Evolutionary conservation across 2,797 vertebrate genomes (phyloP).

Genomic region (Sebastes ruberrimus): DNA sequence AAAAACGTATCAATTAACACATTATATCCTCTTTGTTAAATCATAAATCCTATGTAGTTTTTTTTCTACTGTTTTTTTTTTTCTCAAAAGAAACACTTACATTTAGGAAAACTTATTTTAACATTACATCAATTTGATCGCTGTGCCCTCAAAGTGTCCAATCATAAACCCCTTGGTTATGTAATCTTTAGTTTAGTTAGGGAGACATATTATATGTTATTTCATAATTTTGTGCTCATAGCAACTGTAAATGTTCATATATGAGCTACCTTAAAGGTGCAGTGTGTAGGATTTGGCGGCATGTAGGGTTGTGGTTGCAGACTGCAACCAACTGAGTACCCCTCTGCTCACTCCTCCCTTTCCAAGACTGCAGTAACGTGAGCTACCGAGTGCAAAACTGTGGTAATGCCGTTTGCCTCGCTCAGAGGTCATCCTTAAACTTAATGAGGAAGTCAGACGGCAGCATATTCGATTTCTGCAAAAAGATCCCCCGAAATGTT

Average conservation of each 20-base stretch:
- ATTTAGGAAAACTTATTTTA: fast-evolving
- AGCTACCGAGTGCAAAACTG: background rate
- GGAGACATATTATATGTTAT: background rate
- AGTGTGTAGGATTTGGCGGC: background rate
- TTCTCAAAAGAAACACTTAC: background rate
- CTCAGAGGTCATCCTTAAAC: background rate
- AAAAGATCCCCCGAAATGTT: background rate
- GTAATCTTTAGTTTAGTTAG: background rate
- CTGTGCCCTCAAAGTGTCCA: background rate
- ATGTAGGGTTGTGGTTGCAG: too few relatives aligned
- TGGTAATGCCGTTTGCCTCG: background rate
- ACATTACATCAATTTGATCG: background rate
- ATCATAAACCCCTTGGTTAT: too few relatives aligned
- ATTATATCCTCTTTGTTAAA: background rate
- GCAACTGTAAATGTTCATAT: background rate
- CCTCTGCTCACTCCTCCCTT: too few relatives aligned
- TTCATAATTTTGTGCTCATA: background rate
- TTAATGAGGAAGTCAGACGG: background rate
- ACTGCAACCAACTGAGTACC: too few relatives aligned
- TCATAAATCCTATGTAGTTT: background rate
- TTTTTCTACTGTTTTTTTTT: background rate
- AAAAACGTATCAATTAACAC: too few relatives aligned
- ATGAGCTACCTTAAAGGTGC: background rate
- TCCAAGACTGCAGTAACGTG: too few relatives aligned
- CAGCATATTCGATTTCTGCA: background rate